Percentiles rank a stretch among this genome's conserved stretches.
phyloP scores from a whole-genome alignment of 1,140 invertebrate species.

The Orussus abietinus region DNA sequence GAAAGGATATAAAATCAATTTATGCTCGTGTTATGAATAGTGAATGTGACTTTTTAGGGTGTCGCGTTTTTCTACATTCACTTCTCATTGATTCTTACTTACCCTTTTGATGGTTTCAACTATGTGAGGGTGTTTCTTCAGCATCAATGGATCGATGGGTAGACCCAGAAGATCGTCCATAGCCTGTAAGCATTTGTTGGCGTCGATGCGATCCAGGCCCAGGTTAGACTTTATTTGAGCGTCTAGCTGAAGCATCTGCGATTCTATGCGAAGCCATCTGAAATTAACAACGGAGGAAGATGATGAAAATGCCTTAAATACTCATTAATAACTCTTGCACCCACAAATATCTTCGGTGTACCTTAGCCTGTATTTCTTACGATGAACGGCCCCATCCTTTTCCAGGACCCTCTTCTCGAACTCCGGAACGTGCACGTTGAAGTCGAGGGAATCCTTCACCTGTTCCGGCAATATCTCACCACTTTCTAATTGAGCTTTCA shows the following conservation, averaged over 20 bases:
- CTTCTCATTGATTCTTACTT: conserved; percentile 6
- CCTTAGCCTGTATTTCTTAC: conserved; percentile 40
- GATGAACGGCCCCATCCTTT: conserved; percentile 35
- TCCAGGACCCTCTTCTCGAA: conserved; percentile 51
- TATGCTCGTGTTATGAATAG: too few relatives aligned
- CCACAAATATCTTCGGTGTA: too few relatives aligned
- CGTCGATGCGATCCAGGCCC: conserved; percentile 62
- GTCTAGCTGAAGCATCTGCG: conserved; percentile 69
- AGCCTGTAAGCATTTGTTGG: conserved; percentile 58
- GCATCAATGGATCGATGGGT: conserved; percentile 70
- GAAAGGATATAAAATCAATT: conserved; percentile 25
- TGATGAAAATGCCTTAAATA: too few relatives aligned
- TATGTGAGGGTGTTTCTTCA: conserved; percentile 80
- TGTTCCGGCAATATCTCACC: conserved; percentile 60
- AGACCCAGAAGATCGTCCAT: conserved; percentile 63
- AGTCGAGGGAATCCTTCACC: conserved; percentile 57
- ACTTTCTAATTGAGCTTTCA: conserved; percentile 59
- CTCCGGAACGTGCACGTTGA: conserved; percentile 52
- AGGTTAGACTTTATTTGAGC: conserved; percentile 69
- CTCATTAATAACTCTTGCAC: too few relatives aligned
- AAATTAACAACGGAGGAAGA: conserved; percentile 24
- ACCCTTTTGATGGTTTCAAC: conserved; percentile 71
- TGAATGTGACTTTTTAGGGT: too few relatives aligned
- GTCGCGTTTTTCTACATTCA: too few relatives aligned
- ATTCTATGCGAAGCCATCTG: conserved; percentile 65